Conservation (phyloP, 2,888 invertebrate genomes). For the Harmothoe impar region DNA sequence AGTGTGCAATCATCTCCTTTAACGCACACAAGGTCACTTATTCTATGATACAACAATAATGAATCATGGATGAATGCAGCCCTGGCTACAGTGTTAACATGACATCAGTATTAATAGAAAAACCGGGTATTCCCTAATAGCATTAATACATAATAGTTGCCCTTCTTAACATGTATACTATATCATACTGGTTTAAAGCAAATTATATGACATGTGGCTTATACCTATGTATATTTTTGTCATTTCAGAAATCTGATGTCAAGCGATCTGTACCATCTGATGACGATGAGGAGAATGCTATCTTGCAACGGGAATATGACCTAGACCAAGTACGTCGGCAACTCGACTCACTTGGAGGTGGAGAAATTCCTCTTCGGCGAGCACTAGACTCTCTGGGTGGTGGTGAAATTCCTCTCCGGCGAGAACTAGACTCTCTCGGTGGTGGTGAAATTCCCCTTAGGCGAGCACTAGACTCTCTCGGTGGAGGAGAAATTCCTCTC, state of each 20-base stretch:
- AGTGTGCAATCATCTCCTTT: too few relatives aligned
- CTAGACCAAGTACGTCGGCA: background rate
- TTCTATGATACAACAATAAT: too few relatives aligned
- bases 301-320: background rate
- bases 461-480: constrained; percentile 46
- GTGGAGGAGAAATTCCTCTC: constrained; percentile 57
- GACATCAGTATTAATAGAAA: too few relatives aligned
- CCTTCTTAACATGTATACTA: too few relatives aligned
- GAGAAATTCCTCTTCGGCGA: constrained; percentile 21
- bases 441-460: constrained; percentile 22
- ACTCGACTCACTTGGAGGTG: constrained; percentile 45
- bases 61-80: too few relatives aligned
- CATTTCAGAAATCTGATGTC: constrained; percentile 55
- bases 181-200: too few relatives aligned
- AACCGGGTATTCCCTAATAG: too few relatives aligned
- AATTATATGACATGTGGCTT: too few relatives aligned
- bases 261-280: background rate
- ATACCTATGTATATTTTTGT: background rate
- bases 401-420: constrained; percentile 48
- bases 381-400: constrained; percentile 60
- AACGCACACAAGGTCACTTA: too few relatives aligned
- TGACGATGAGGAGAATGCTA: background rate
- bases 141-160: too few relatives aligned
- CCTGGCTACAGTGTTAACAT: too few relatives aligned
- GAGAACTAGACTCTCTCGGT: constrained; percentile 46